Evolutionary conservation across 2,113 vertebrate species (phyloP).

Genomic region (Ictalurus punctatus): DNA sequence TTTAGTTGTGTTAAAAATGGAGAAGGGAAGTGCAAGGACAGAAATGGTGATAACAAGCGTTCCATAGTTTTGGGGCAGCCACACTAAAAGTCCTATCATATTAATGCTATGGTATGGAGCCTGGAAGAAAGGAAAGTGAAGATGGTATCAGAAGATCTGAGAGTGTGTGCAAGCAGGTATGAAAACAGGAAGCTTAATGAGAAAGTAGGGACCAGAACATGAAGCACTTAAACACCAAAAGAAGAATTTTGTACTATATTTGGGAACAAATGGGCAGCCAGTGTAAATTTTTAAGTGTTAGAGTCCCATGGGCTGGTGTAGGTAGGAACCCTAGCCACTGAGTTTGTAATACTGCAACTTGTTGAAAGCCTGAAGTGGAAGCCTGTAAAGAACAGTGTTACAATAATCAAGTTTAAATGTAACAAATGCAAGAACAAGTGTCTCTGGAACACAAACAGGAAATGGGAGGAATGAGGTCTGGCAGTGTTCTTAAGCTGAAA

Average conservation of each 20-base stretch:
- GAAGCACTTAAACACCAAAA: background rate
- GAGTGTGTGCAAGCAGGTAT: background rate
- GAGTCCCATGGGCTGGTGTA: background rate
- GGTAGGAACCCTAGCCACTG: background rate
- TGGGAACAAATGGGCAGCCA: background rate
- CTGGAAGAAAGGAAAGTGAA: background rate
- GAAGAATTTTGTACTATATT: background rate
- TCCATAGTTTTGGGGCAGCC: background rate
- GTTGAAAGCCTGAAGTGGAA: background rate
- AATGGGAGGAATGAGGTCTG: background rate
- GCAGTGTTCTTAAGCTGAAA: background rate
- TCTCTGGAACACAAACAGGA: background rate
- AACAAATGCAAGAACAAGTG: background rate
- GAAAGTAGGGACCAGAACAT: background rate
- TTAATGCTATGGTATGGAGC: background rate
- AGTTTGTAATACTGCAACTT: background rate
- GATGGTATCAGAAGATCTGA: background rate
- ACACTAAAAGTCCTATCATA: background rate
- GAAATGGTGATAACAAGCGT: background rate
- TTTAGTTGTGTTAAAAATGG: background rate
- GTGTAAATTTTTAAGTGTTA: background rate
- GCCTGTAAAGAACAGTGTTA: background rate
- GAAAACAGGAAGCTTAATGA: background rate
- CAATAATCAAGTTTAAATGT: background rate
- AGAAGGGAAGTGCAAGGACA: background rate